A percentile compares a stretch with the other conserved stretches of the same genome.
Evolutionary conservation across 1,140 invertebrate genomes (phyloP).

Genomic region (Dufourea novaeangliae): DNA sequence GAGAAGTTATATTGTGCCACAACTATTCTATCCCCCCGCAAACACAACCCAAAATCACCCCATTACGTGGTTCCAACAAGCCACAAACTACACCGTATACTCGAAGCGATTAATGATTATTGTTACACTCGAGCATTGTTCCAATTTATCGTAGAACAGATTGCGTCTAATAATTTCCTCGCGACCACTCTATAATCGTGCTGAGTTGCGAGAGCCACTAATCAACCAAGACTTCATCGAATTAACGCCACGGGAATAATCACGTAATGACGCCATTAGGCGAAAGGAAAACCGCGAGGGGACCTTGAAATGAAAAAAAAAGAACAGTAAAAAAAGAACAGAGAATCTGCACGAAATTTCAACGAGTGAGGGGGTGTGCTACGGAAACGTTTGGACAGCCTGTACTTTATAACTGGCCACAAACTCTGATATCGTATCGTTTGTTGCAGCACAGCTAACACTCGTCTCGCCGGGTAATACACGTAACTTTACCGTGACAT

Average conservation of each 20-base stretch:
- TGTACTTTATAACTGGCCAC: background rate
- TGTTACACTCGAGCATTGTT: background rate
- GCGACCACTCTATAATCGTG: background rate
- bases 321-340: background rate
- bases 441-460: background rate
- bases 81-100: no score
- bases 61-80: no score
- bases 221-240: background rate
- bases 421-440: background rate
- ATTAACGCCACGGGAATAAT: constrained; percentile 2
- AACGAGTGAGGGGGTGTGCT: background rate
- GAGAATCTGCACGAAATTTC: background rate
- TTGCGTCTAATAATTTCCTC: background rate
- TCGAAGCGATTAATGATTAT: no score
- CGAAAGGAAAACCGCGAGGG: constrained; percentile 22
- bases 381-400: background rate
- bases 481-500: background rate
- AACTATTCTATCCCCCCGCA: no score
- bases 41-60: no score
- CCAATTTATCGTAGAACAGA: background rate
- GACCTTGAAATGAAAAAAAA: constrained; percentile 30
- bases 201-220: background rate
- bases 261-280: constrained; percentile 10
- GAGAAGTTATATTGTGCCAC: no score
- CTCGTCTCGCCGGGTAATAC: background rate